A percentile compares a stretch with the other conserved stretches of the same genome.
Evolutionary conservation across 2,113 vertebrate genomes (phyloP).

Genomic region (Poecile atricapillus): DNA sequence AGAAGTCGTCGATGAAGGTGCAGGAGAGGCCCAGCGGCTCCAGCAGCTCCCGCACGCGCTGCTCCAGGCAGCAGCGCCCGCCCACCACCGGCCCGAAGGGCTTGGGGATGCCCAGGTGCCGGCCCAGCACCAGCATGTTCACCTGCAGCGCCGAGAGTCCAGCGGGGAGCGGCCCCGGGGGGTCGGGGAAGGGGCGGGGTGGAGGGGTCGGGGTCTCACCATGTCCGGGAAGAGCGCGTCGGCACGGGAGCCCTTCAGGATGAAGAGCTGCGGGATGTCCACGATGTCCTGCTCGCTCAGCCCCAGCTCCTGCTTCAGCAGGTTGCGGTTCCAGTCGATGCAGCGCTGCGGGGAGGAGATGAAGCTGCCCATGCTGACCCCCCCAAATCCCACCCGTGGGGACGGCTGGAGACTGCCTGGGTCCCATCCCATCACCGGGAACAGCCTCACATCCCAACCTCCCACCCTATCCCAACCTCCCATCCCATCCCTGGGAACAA

Average conservation of each 20-base stretch:
- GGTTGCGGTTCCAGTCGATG: constrained; percentile 90
- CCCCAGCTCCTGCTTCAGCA: constrained; percentile 88
- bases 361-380: neutral
- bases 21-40: constrained; percentile 82
- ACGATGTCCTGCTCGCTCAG: constrained; percentile 84
- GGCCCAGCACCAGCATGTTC: constrained; percentile 89
- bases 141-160: constrained; percentile 65
- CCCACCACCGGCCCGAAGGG: constrained; percentile 84
- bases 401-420: too few species aligned
- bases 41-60: constrained; percentile 76
- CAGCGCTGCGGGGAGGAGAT: constrained; percentile 70
- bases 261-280: constrained; percentile 88
- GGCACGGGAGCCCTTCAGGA: neutral
- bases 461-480: neutral
- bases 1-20: constrained; percentile 82
- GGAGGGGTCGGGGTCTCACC: constrained; percentile 59
- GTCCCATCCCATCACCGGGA: neutral
- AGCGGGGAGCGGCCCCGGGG: neutral
- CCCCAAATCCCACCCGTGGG: rapidly evolving
- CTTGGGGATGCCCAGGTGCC: constrained; percentile 87
- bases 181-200: neutral
- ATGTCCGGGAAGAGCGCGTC: constrained; percentile 86
- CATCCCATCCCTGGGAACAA: too few species aligned
- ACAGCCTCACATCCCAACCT: neutral
- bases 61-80: constrained; percentile 82